A percentile compares a stretch with the other conserved stretches of the same genome.
Conservation (phyloP, 2,797 vertebrate genomes). For the Somateria mollissima region DNA sequence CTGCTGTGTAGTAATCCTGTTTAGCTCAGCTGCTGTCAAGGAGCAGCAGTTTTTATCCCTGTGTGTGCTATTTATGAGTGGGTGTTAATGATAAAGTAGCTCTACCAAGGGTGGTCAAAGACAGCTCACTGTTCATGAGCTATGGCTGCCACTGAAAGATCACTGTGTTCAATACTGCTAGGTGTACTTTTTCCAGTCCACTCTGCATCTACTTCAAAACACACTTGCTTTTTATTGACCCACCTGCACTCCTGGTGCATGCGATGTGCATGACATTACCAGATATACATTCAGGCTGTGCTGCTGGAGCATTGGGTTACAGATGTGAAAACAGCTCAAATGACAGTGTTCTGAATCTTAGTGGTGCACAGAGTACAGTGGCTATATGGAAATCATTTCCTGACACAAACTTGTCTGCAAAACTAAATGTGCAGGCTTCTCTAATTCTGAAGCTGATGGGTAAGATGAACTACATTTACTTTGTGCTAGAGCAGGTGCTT, state of each 20-base stretch:
- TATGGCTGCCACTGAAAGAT: not conserved
- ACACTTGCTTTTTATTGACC: not conserved
- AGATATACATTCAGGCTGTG: not conserved
- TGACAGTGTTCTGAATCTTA: not conserved
- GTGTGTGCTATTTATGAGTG: not conserved
- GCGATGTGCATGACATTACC: fast-evolving
- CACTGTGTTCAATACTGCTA: not conserved
- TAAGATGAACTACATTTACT: not conserved
- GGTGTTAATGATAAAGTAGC: conserved; percentile 3
- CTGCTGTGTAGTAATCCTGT: not conserved
- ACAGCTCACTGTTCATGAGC: not conserved
- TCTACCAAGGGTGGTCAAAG: conserved; percentile 38
- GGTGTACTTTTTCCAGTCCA: not conserved
- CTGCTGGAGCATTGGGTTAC: not conserved
- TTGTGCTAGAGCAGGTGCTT: not conserved
- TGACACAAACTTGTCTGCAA: not conserved
- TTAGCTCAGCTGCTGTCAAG: conserved; percentile 37
- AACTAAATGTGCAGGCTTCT: not conserved
- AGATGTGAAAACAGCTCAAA: conserved; percentile 3
- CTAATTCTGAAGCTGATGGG: not conserved
- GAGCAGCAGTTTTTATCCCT: not conserved
- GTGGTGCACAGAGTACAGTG: not conserved
- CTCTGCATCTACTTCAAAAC: not conserved
- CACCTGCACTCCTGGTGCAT: not conserved
- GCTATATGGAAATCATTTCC: not conserved